Base-by-base conservation (phyloP, 2,888 invertebrate genomes). In the Aporophyla lueneburgensis region DNA sequence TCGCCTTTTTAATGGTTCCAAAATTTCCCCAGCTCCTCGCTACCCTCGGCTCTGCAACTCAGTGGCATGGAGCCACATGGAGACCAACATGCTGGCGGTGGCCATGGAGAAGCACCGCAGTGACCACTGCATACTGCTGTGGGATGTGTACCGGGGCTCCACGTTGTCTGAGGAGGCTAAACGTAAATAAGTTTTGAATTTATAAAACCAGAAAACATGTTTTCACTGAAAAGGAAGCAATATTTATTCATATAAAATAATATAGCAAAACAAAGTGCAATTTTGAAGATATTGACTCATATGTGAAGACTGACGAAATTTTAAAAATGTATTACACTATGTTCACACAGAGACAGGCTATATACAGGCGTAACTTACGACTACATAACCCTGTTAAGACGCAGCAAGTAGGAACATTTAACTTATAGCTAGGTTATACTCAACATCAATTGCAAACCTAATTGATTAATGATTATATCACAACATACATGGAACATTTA, bases 31-130 rank as follows among this genome's bases (percentile, higher is more conserved):
- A 99, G 99, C 98, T 74, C 98, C 99, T 0, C 98, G 98, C 72
- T 98, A 99, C 93, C 97, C 98, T 19, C 96, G 99, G 14, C 98
- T 98, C 84, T 99, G 99, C 92, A 98, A 99, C 88, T 97, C 98
- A 0, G 97, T 99, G 21, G 97, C 98, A 51, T 99, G 99, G 99
- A 99, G 98, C 93, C 98, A 98, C 51, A 94, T 97, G 19, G 99
- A 99, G 87, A 97, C 97, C 40, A 98, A 98, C 93, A 96, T 99
- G 87, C 95, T 99, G 78, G 99, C 98, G 0, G 98, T 98, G 73
- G 99, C 99, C 0, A 97, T 99, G 89, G 99, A 99, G 89, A 99
- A 98, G 92, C 98, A 99, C 92, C 97, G 99, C 82, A 98, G 98
- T 56, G 99, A 99, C 93, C 98, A 98, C 92, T 99, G 98, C 77